Conservation (phyloP, 1,140 invertebrate genomes). For the Saccostrea echinata region DNA sequence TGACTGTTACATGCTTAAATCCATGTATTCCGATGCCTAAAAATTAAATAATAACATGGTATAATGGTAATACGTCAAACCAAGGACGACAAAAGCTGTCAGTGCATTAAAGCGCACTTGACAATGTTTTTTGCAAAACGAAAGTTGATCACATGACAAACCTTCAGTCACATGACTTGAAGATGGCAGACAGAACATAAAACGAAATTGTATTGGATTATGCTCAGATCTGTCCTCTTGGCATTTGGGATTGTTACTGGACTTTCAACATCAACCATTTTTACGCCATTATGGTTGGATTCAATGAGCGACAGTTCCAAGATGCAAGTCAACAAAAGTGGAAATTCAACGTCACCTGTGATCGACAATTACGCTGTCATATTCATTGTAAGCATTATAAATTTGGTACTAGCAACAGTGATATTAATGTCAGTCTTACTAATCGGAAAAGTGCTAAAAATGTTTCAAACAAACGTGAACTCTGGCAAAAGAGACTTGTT, state of each 20-base stretch:
- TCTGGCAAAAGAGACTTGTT: constrained; percentile 54
- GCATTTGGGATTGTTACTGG: constrained; percentile 51
- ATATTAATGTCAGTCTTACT: constrained; percentile 45
- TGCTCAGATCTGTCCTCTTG: constrained; percentile 17
- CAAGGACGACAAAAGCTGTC: background rate
- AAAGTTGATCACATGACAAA: constrained; percentile 26
- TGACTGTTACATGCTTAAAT: background rate
- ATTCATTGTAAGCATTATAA: constrained; percentile 56
- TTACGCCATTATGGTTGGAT: constrained; percentile 64
- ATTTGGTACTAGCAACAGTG: constrained; percentile 38
- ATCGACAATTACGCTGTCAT: constrained; percentile 59
- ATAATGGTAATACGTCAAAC: background rate
- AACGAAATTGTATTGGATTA: background rate
- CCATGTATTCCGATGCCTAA: background rate
- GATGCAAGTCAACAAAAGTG: constrained; percentile 8
- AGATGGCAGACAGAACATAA: background rate
- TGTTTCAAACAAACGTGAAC: constrained; percentile 39
- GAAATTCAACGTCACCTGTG: constrained; percentile 38
- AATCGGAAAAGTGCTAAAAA: constrained; percentile 44
- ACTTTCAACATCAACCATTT: constrained; percentile 59
- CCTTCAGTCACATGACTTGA: constrained; percentile 21
- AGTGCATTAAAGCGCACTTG: background rate
- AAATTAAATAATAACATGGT: background rate
- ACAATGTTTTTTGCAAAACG: background rate
- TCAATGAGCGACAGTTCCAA: constrained; percentile 34